Evolutionary conservation across 2,797 vertebrate species (phyloP).

Genomic region (Hypotaenidia okinawae): DNA sequence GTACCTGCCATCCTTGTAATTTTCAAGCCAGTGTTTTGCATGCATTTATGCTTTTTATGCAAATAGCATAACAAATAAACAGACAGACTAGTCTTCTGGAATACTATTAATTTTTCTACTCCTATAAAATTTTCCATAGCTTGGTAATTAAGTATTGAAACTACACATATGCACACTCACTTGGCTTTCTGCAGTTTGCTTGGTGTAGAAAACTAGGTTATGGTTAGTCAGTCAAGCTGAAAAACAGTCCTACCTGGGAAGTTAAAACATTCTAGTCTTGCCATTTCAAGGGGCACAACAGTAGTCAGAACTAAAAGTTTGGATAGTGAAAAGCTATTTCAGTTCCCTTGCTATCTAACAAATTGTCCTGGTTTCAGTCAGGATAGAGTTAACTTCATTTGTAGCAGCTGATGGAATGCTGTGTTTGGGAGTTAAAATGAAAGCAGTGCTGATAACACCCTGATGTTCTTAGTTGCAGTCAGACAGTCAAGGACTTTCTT

Average conservation of each 20-base stretch:
- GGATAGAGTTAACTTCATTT: too few relatives aligned
- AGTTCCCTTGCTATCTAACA: background rate
- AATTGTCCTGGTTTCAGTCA: too few relatives aligned
- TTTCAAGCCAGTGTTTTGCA: background rate
- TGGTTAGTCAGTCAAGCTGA: background rate
- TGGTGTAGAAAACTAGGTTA: background rate
- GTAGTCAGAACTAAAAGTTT: background rate
- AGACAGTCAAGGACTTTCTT: too few relatives aligned
- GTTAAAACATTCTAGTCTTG: background rate
- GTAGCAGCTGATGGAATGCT: too few relatives aligned
- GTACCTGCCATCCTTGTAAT: background rate
- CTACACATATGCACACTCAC: background rate
- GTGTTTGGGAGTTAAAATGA: too few relatives aligned
- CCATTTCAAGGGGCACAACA: background rate
- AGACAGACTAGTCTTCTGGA: background rate
- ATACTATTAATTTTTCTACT: background rate
- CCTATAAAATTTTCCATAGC: too few relatives aligned
- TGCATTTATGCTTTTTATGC: background rate
- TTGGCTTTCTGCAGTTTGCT: background rate
- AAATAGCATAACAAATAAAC: background rate
- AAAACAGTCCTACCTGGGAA: background rate
- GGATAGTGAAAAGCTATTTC: background rate
- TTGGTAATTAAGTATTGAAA: background rate
- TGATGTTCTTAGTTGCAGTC: too few relatives aligned
- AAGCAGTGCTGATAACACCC: too few relatives aligned